phyloP scores from a whole-genome alignment of 2,888 invertebrate genomes.

The Dynastes maya region DNA sequence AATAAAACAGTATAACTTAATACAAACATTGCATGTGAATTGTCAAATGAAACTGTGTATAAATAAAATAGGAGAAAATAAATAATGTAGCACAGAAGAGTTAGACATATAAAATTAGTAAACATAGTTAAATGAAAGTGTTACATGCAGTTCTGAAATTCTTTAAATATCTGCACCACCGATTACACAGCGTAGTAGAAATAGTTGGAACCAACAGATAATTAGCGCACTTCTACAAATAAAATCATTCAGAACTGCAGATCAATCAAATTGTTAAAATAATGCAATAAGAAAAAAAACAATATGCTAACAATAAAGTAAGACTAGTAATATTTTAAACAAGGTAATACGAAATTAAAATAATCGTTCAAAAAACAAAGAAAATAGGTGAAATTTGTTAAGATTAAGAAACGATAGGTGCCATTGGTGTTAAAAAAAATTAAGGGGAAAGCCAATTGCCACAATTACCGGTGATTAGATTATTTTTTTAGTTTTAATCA shows the following conservation, averaged over 20 bases:
- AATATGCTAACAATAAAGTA: conserved; percentile 14
- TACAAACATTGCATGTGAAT: conserved; percentile 10
- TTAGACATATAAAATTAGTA: not conserved
- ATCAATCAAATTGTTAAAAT: not conserved
- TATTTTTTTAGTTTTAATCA: conserved; percentile 35
- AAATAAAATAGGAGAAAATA: not conserved
- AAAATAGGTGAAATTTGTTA: not conserved
- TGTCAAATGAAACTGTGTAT: conserved; percentile 11
- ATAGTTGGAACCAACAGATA: too few relatives aligned
- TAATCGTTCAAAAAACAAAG: not conserved
- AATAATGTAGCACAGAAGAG: conserved; percentile 1
- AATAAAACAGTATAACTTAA: conserved; percentile 30
- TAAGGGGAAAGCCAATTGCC: conserved; percentile 47
- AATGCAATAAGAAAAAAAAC: conserved; percentile 25
- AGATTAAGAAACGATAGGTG: conserved; percentile 17
- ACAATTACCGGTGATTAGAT: conserved; percentile 52
- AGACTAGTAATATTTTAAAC: conserved; percentile 25
- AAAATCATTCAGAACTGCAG: conserved; percentile 34
- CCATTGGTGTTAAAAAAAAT: conserved; percentile 34
- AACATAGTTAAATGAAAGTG: not conserved
- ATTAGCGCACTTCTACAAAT: too few relatives aligned
- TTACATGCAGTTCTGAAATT: conserved; percentile 17
- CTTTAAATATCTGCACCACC: not conserved
- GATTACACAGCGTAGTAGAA: too few relatives aligned
- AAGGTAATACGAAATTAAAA: conserved; percentile 16